A percentile compares a stretch with the other conserved stretches of the same genome.
These are phyloP conservation scores for Hydroisotoma schaefferi DNA, from an alignment of 2,888 invertebrate genomes.

Conservation along the genomic window DNA sequence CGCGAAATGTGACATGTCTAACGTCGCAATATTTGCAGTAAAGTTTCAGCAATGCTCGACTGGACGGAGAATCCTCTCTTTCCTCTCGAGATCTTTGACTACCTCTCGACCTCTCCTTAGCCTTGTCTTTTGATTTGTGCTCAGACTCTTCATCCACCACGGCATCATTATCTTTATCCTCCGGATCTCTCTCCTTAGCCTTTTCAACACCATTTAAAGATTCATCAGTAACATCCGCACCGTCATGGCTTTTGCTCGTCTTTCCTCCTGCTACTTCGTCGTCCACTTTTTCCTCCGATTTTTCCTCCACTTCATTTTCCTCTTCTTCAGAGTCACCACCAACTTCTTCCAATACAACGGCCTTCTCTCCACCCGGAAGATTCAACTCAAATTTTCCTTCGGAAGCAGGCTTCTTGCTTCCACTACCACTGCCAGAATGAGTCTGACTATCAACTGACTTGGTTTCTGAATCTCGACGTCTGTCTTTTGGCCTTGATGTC, in stretches of 20 bases:
- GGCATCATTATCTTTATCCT: background rate
- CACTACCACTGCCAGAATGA: no score
- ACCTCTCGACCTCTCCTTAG: background rate
- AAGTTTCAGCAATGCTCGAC: conserved; percentile 41
- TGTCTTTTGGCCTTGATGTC: background rate
- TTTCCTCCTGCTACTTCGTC: conserved; percentile 21
- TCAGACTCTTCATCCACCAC: background rate
- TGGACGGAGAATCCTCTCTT: conserved; percentile 16
- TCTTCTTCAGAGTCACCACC: conserved; percentile 31
- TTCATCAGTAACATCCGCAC: background rate
- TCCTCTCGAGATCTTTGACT: no score
- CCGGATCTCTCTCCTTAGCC: background rate
- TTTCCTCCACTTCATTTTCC: conserved; percentile 21
- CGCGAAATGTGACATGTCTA: conserved; percentile 44
- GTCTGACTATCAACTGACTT: no score
- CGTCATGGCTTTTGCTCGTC: background rate
- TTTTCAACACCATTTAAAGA: background rate
- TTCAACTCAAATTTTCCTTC: conserved; percentile 18
- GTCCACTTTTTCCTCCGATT: conserved; percentile 10
- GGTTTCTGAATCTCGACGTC: background rate
- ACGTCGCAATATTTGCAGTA: conserved; percentile 46
- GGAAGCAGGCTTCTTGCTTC: background rate
- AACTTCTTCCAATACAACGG: conserved; percentile 25
- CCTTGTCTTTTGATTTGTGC: conserved; percentile 11
- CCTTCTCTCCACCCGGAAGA: conserved; percentile 26